phyloP scores from a whole-genome alignment of 2,113 vertebrate genomes.

The Oryzias celebensis region DNA sequence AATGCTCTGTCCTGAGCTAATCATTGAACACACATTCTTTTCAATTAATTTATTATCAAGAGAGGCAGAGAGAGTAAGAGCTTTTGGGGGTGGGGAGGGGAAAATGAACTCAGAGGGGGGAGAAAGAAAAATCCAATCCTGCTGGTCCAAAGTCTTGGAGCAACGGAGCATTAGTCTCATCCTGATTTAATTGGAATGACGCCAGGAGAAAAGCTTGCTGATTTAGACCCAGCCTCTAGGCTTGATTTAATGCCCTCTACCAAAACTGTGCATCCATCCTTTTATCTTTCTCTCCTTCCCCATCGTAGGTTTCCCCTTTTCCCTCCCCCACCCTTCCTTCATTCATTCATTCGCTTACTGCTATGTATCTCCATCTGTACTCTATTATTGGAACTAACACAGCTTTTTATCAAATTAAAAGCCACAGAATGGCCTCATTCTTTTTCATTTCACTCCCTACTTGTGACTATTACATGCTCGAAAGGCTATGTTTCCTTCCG shows the following conservation, averaged over 20 bases:
- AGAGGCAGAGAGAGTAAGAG: slow-evolving; percentile 32
- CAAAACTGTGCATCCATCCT: slow-evolving; percentile 86
- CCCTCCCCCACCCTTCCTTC: slow-evolving; percentile 56
- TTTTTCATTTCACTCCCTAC: slow-evolving; percentile 17
- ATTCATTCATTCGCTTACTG: slow-evolving; percentile 41
- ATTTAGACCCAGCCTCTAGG: slow-evolving; percentile 83
- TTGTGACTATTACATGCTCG: slow-evolving; percentile 43
- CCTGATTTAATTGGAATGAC: slow-evolving; percentile 74
- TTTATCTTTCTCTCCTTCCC: slow-evolving; percentile 76
- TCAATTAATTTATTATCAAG: slow-evolving; percentile 73
- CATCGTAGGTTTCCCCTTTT: slow-evolving; percentile 21
- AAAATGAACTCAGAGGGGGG: slow-evolving; percentile 35
- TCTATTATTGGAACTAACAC: slow-evolving; percentile 45
- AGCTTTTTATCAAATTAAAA: slow-evolving; percentile 45
- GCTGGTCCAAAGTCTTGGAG: slow-evolving; percentile 60
- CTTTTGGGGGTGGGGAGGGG: slow-evolving; percentile 37
- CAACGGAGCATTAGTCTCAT: slow-evolving; percentile 75
- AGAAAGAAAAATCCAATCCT: slow-evolving; percentile 60
- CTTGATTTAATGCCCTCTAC: slow-evolving; percentile 86
- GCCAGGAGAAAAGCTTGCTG: slow-evolving; percentile 71
- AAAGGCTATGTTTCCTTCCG: slow-evolving; percentile 24
- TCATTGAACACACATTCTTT: slow-evolving; percentile 70
- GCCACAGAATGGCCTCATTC: slow-evolving; percentile 12
- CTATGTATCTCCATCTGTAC: slow-evolving; percentile 62
- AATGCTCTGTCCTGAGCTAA: slow-evolving; percentile 58